Percentiles rank a stretch among this genome's conserved stretches.
Evolutionary conservation across 2,797 vertebrate genomes (phyloP).

Genomic region (Otolemur crassicaudatus): DNA sequence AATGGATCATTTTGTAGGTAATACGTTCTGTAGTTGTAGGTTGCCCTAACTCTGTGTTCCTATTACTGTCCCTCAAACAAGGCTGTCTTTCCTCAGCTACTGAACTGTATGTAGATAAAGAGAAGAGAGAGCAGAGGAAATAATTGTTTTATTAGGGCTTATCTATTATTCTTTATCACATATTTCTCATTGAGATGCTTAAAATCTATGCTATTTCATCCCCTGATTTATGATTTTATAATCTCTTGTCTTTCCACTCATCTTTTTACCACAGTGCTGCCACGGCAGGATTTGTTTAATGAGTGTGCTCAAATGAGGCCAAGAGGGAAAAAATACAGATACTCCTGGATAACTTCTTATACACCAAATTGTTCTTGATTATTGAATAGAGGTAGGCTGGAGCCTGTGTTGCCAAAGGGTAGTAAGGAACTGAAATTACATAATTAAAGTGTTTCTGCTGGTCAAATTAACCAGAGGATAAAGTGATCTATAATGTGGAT

Average conservation of each 20-base stretch:
- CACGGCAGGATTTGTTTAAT: constrained; percentile 22
- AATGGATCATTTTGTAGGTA: background rate
- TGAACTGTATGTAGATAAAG: background rate
- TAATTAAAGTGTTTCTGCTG: constrained; percentile 54
- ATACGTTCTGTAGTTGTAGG: background rate
- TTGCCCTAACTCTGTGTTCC: background rate
- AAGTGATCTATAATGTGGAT: background rate
- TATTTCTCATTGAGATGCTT: background rate
- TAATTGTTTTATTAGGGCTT: background rate
- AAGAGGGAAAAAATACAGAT: constrained; percentile 57
- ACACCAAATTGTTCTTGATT: constrained; percentile 49
- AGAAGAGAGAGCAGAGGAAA: background rate
- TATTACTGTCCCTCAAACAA: background rate
- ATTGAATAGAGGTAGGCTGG: constrained; percentile 16
- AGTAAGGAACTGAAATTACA: constrained; percentile 1
- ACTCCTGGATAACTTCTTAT: constrained; percentile 55
- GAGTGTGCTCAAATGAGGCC: constrained; percentile 48
- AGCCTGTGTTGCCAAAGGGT: constrained; percentile 13
- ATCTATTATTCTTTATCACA: background rate
- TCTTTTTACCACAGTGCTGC: constrained; percentile 1
- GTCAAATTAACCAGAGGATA: constrained; percentile 26
- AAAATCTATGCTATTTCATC: background rate
- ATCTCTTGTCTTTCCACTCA: constrained; percentile 52
- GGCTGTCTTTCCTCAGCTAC: background rate
- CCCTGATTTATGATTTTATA: constrained; percentile 55